phyloP scores from a whole-genome alignment of 2,113 vertebrate species.

The Strigops habroptila region DNA sequence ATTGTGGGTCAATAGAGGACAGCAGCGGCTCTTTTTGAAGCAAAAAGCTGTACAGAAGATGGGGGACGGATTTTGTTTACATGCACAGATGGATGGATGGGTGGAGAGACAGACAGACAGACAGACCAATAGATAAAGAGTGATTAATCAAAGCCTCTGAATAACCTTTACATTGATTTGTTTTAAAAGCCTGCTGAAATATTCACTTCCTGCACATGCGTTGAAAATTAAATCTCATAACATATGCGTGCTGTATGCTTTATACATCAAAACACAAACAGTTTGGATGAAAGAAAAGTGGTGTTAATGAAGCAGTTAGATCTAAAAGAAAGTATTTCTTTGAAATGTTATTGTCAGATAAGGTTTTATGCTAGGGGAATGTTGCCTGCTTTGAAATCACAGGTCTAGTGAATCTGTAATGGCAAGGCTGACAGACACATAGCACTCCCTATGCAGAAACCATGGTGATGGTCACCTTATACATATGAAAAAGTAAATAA shows the following conservation, averaged over 20 bases:
- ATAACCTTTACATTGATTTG: not conserved
- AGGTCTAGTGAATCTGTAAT: not conserved
- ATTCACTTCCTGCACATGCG: not conserved
- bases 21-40: not conserved
- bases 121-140: not conserved
- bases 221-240: not conserved
- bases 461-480: slow-evolving; percentile 17
- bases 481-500: not conserved
- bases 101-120: not conserved
- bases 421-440: not conserved
- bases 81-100: too few species aligned
- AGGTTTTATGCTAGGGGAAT: not conserved
- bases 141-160: not conserved
- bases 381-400: not conserved
- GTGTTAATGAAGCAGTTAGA: slow-evolving; percentile 6
- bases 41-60: not conserved
- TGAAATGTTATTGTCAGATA: not conserved
- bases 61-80: not conserved
- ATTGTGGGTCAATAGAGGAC: not conserved
- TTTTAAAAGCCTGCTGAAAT: slow-evolving; percentile 27
- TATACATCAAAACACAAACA: not conserved
- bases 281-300: not conserved
- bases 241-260: not conserved
- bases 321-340: not conserved
- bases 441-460: not conserved